Percentiles rank a stretch among this genome's conserved stretches.
Conservation (phyloP, 2,888 invertebrate genomes). For the Rhynchonema sp. region DNA sequence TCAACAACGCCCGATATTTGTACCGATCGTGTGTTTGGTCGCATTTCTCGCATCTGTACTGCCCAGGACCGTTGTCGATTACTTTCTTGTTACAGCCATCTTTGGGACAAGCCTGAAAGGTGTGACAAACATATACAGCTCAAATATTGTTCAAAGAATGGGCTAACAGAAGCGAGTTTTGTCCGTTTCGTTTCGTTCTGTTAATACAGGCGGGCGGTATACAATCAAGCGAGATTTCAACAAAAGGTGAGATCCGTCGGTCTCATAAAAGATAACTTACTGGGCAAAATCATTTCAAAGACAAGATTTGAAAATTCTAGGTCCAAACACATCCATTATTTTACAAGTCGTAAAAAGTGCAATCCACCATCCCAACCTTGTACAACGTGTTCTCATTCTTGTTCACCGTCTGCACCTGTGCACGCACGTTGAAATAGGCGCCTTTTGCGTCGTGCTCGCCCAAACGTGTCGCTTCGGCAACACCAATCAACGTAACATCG, state of each 20-base stretch:
- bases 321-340: no score
- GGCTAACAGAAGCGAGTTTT: no score
- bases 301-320: no score
- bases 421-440: slow-evolving; percentile 59
- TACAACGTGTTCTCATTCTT: slow-evolving; percentile 64
- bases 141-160: no score
- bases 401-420: slow-evolving; percentile 49
- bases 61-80: slow-evolving; percentile 61
- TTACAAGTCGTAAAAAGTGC: no score
- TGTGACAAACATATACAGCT: no score
- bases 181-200: no score
- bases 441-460: slow-evolving; percentile 45
- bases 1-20: slow-evolving; percentile 58
- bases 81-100: slow-evolving; percentile 81
- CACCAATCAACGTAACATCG: neutral
- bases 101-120: slow-evolving; percentile 56
- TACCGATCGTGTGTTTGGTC: slow-evolving; percentile 58
- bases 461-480: slow-evolving; percentile 41
- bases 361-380: no score
- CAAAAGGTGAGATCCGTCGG: neutral
- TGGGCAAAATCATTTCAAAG: no score
- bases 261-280: neutral
- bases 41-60: slow-evolving; percentile 83
- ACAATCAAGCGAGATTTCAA: neutral
- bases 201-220: no score